Evolutionary conservation across 2,113 vertebrate species (phyloP), one percentile per base, ranked within the genome.

Genomic region (Chascanopsetta lugubris): DNA sequence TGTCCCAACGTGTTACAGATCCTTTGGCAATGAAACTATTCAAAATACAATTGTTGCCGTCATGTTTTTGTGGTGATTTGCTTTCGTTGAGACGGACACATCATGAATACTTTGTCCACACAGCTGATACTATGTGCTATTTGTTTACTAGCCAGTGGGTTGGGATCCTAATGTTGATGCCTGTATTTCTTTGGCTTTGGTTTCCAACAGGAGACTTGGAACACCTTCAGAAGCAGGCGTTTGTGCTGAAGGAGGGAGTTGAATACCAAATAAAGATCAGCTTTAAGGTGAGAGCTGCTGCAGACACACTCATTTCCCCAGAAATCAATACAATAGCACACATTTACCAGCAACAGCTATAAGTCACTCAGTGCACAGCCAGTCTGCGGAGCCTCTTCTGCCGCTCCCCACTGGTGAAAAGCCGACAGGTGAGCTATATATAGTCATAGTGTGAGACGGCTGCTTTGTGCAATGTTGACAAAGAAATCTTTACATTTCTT

Each of bases 211-310:
- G 94, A 75, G 94, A 97, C 74, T 85, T 98, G 84, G 96, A 96
- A 59, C 86, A 90, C 76, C 95, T 93, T 62, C 96, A 95, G 92
- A 96, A 95, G 65, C 90, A 97, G 65, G 89, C 93, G 0, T 96
- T 97, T 43, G 78, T 94, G 60, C 91, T 98, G 85, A 97, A 96
- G 88, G 96, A 98, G 74, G 96, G 90, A 0, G 95, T 96, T 43
- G 96, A 98, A 34, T 98, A 98, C 85, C 93, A 88, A 88, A 97
- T 98, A 91, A 97, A 97, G 85, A 96, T 98, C 86, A 95, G 93
- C 72, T 98, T 98, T 77, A 93, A 87, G 94, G 96, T 98, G 86
- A 95, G 75, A 25, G 15, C 49, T 36, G 53, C 26, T 27, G 48
- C 46, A 25, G 6, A 15, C 11, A 26, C 21, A 47, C 5, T 38